A percentile compares a stretch with the other conserved stretches of the same genome.
phyloP scores from a whole-genome alignment of 1,140 invertebrate genomes.

The Zaprionus ghesquierei region DNA sequence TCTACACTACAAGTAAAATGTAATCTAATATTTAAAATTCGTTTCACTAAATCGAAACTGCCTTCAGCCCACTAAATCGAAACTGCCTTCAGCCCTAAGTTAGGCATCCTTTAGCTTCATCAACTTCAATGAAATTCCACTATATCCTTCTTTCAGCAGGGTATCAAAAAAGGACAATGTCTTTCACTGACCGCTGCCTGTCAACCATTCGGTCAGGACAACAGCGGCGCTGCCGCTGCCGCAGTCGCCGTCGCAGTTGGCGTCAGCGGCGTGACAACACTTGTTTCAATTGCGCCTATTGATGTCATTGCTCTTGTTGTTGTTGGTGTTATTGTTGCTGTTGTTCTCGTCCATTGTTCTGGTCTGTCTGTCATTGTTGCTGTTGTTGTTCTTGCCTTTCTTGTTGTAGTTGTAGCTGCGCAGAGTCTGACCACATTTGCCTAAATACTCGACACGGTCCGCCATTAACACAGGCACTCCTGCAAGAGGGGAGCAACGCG shows the following conservation, averaged over 20 bases:
- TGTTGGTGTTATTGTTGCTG: conserved; percentile 5
- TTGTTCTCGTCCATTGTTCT: conserved; percentile 21
- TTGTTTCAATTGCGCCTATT: conserved; percentile 55
- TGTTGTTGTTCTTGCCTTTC: conserved; percentile 1
- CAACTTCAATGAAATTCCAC: background rate
- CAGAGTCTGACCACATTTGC: conserved; percentile 22
- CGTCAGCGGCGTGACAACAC: conserved; percentile 40
- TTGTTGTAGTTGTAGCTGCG: background rate
- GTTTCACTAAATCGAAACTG: no score
- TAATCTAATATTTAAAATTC: no score
- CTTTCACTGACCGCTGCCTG: conserved; percentile 11
- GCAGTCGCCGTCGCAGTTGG: background rate
- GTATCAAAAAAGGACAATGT: conserved; percentile 16
- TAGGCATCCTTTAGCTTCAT: no score
- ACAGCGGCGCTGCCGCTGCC: background rate
- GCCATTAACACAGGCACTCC: conserved; percentile 13
- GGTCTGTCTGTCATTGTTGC: conserved; percentile 13
- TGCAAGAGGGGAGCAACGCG: background rate
- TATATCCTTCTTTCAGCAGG: background rate
- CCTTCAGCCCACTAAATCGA: no score
- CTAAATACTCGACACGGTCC: conserved; percentile 23
- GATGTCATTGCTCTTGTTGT: conserved; percentile 37
- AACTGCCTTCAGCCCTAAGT: no score
- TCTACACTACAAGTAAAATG: no score
- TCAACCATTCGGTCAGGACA: conserved; percentile 17